Evolutionary conservation across 2,888 invertebrate species (phyloP), one percentile per base, ranked within the genome.

Genomic region (Invenusta paracnida): DNA sequence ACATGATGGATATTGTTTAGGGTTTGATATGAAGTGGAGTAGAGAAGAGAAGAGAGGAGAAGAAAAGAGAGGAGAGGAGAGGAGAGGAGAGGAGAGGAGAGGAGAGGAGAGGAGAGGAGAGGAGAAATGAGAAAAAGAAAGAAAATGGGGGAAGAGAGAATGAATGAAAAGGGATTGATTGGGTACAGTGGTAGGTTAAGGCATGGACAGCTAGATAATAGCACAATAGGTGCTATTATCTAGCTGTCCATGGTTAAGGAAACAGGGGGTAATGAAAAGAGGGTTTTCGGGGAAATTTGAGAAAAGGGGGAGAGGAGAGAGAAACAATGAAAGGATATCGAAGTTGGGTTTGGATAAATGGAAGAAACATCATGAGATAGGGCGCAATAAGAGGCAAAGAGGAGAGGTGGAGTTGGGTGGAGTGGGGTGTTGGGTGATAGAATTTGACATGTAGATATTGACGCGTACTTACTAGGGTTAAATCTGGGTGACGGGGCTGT

Each of bases 401-500:
- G n/a, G n/a, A n/a, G n/a, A n/a, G n/a, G n/a, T n/a, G n/a, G n/a
- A n/a, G n/a, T n/a, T n/a, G n/a, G n/a, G n/a, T n/a, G n/a, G n/a
- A n/a, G n/a, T n/a, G n/a, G n/a, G n/a, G n/a, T n/a, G n/a, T n/a
- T n/a, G n/a, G n/a, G n/a, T n/a, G n/a, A n/a, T n/a, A n/a, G n/a
- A n/a, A n/a, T n/a, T n/a, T n/a, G n/a, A n/a, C n/a, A n/a, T 23
- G 23, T 73, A 23, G 5, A 73, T 2, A 73, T n/a, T 73, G 73
- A 23, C 11, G 73, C 73, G 73, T 73, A 73, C 73, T 73, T 73
- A 73, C 73, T 73, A 73, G 73, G 73, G 73, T 5, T 73, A 73
- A 25, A 73, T 25, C 73, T 73, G 73, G 73, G 73, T 23, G 73
- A 73, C 73, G 73, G 73, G 73, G 73, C 73, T 73, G 73, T 73